Percentiles rank a stretch among this genome's conserved stretches.
These are phyloP conservation scores for Sarcophaga peregrina DNA, from an alignment of 1,140 invertebrate species.

Conservation along the genomic window DNA sequence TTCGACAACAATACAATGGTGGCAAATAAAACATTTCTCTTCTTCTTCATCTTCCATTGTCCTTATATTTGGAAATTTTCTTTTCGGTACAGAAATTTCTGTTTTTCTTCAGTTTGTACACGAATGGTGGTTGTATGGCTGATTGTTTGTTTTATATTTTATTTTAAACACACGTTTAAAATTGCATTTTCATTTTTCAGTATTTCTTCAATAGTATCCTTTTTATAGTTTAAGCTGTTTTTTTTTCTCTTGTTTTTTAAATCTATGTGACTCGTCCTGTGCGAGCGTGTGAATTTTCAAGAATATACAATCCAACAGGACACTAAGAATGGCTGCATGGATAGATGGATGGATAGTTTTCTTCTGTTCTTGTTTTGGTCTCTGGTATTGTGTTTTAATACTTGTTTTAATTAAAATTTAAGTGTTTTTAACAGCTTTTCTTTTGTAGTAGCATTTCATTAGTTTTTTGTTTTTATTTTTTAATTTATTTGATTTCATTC, in stretches of 20 bases:
- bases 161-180: constrained; percentile 6
- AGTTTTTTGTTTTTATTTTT: too few species aligned
- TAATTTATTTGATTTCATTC: too few species aligned
- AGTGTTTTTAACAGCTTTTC: constrained; percentile 24
- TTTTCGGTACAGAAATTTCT: neutral
- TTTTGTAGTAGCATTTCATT: neutral
- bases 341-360: neutral
- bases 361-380: neutral
- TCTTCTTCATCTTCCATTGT: neutral
- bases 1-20: constrained; percentile 15
- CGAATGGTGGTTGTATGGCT: neutral
- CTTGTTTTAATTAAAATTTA: constrained; percentile 26
- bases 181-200: constrained; percentile 5
- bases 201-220: neutral
- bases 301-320: neutral
- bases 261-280: too few species aligned
- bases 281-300: too few species aligned
- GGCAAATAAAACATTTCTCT: constrained; percentile 21
- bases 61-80: neutral
- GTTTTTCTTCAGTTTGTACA: neutral
- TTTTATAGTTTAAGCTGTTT: constrained; percentile 4
- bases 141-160: neutral
- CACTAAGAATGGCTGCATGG: neutral
- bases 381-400: neutral
- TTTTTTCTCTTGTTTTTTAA: neutral